Evolutionary conservation across 1,140 invertebrate genomes (phyloP), one percentile per base, ranked within the genome.

Genomic region (Procambarus virginalis): DNA sequence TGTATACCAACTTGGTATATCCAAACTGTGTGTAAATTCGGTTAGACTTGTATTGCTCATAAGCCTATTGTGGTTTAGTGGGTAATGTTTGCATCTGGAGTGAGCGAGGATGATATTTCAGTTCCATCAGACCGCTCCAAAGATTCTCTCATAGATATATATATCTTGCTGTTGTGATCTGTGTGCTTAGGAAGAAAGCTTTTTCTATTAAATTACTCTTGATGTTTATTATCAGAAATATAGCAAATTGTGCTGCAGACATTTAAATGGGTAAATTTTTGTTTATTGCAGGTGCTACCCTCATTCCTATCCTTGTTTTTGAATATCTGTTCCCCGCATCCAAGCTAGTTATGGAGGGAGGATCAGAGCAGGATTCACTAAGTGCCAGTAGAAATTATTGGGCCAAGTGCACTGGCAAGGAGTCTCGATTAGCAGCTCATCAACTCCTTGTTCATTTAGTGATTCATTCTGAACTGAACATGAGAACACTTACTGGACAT

Each of bases 291-390:
- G 95, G 95, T 34, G 92, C 93, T 82, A 88, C 91, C 22, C 91
- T 95, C 48, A 93, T 95, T 34, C 93, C 93, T 77, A 93, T 94
- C 49, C 91, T 95, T 45, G 92, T 95, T 6, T 92, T 93, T 91
- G 93, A 94, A 83, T 95, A 95, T 92, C 92, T 95, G 84, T 95
- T 95, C 91, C 95, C 95, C 64, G 94, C 95, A 17, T 94, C 95
- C 8, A 94, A 94, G 70, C 91, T 95, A 14, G 94, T 95, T 87
- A 93, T 93, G 92, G 93, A 92, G 22, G 75, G 79, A 12, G 88
- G 79, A 48, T 78, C 79, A 45, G 81, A 49, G 9, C 82, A 83
- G 77, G 86, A 91, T 22, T 90, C 87, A 64, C 79, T 84, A 2
- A 83, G 73, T 84, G 85, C 90, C 46, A 82, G 84, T 55, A 86